These are phyloP conservation scores for Ethmia dodecea DNA, from an alignment of 2,888 invertebrate genomes.

Conservation along the genomic window DNA sequence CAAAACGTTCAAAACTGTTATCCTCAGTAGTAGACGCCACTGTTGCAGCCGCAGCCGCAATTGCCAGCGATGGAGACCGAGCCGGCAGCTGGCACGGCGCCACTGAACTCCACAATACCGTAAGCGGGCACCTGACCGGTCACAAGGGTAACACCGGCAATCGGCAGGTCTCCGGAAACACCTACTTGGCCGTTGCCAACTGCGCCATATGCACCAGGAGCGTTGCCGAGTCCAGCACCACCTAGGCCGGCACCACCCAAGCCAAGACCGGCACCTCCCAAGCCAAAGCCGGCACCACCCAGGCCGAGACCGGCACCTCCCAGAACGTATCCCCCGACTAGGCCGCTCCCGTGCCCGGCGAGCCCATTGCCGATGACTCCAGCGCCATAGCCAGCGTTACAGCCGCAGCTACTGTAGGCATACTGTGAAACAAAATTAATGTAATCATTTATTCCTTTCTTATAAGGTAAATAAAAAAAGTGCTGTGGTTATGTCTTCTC, in stretches of 20 bases:
- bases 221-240: neutral
- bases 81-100: constrained; percentile 25
- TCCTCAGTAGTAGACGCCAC: neutral
- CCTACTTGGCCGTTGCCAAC: constrained; percentile 25
- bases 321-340: neutral
- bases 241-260: neutral
- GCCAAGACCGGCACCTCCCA: neutral
- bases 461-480: neutral
- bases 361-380: neutral
- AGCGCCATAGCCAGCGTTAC: neutral
- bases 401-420: neutral
- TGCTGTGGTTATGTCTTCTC: constrained; percentile 1
- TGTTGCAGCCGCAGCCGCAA: constrained; percentile 22
- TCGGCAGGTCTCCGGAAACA: constrained; percentile 27
- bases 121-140: constrained; percentile 31
- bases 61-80: constrained; percentile 26
- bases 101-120: constrained; percentile 27
- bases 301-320: constrained; percentile 6
- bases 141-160: constrained; percentile 27
- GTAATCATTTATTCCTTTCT: neutral
- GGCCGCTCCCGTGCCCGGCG: neutral
- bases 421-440: neutral
- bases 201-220: constrained; percentile 11
- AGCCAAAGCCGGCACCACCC: constrained; percentile 7
- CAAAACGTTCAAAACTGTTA: no score